Conservation (phyloP, 2,797 vertebrate genomes). For the Acomys russatus region DNA sequence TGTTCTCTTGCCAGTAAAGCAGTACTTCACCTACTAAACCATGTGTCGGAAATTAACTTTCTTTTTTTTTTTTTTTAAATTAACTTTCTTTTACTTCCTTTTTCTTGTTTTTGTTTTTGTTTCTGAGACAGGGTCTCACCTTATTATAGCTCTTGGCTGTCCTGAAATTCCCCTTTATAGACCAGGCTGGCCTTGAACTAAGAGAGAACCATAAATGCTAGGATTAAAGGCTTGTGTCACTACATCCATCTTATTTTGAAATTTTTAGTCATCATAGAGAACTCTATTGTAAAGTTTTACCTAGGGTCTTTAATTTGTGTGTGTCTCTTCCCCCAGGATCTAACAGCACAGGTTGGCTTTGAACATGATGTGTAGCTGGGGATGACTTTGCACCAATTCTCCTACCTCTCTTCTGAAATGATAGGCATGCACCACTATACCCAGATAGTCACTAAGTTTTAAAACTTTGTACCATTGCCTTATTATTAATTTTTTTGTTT, state of each 20-base stretch:
- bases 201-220: neutral
- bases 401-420: neutral
- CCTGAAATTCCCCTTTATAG: neutral
- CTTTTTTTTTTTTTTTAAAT: neutral
- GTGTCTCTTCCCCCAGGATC: neutral
- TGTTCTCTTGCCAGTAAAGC: neutral
- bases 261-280: neutral
- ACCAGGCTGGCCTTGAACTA: neutral
- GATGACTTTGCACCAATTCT: neutral
- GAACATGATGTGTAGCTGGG: neutral
- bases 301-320: neutral
- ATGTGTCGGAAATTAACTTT: neutral
- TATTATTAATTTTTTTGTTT: neutral
- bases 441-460: neutral
- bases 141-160: neutral
- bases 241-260: neutral
- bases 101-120: neutral
- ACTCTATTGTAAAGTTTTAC: neutral
- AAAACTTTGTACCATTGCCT: neutral
- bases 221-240: neutral
- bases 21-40: neutral
- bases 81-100: neutral
- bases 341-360: neutral
- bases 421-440: neutral
- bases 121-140: neutral